These are phyloP conservation scores for Cryptocheilus praepositus DNA, from an alignment of 2,888 invertebrate species.

Conservation along the genomic window DNA sequence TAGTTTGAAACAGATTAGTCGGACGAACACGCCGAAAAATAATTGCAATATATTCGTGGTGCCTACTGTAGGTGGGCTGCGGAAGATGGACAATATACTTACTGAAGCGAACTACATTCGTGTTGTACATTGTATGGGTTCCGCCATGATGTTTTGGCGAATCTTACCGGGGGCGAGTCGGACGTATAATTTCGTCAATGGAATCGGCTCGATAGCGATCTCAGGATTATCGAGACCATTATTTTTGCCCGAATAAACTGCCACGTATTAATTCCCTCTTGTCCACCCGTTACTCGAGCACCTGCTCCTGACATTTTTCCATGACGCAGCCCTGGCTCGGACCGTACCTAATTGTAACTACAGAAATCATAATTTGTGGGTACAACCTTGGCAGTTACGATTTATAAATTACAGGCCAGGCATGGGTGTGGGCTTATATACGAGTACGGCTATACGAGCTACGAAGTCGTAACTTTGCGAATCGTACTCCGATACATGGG, in stretches of 20 bases:
- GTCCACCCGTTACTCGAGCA: constrained; percentile 20
- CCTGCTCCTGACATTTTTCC: constrained; percentile 31
- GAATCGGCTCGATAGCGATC: constrained; percentile 42
- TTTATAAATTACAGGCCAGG: constrained; percentile 27
- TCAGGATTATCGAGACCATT: constrained; percentile 33
- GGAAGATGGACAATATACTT: too few relatives aligned
- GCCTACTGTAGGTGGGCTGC: too few relatives aligned
- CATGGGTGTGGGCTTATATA: constrained; percentile 1
- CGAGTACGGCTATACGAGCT: neutral
- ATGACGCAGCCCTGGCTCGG: constrained; percentile 1
- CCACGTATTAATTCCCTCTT: constrained; percentile 30
- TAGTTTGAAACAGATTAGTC: too few relatives aligned
- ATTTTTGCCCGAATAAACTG: constrained; percentile 16
- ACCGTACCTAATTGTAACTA: constrained; percentile 23
- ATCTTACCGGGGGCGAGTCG: constrained; percentile 13
- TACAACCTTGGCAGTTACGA: constrained; percentile 17
- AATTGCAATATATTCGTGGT: too few relatives aligned
- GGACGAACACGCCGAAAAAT: too few relatives aligned
- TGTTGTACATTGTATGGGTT: too few relatives aligned
- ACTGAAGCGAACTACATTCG: too few relatives aligned
- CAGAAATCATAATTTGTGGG: constrained; percentile 27
- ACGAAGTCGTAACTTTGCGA: constrained; percentile 19
- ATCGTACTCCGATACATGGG: constrained; percentile 2
- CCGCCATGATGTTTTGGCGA: neutral
- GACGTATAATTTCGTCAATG: constrained; percentile 41